Conservation (phyloP, 2,888 invertebrate species). For the Eutolmus rufibarbis region DNA sequence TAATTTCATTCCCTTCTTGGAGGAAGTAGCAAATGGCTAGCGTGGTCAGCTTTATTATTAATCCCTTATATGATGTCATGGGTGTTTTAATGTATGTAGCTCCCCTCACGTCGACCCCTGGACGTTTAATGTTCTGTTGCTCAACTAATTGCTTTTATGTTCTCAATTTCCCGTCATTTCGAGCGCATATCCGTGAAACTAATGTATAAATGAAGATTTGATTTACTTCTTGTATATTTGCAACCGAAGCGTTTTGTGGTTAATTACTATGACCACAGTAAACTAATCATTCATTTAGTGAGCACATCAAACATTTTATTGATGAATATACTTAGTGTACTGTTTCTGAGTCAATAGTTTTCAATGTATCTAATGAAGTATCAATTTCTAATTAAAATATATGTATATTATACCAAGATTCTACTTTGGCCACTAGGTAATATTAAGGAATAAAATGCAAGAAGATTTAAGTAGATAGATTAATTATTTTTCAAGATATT, state of each 20-base stretch:
- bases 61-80: slow-evolving; percentile 19
- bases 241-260: slow-evolving; percentile 1
- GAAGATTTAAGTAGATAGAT: too few relatives aligned
- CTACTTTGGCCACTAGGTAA: too few relatives aligned
- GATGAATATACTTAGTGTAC: neutral
- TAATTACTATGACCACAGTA: neutral
- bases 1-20: slow-evolving; percentile 26
- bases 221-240: slow-evolving; percentile 41
- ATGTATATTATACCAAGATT: too few relatives aligned
- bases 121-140: neutral
- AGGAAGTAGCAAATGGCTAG: slow-evolving; percentile 25
- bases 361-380: too few relatives aligned
- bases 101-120: neutral
- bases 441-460: too few relatives aligned
- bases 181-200: slow-evolving; percentile 28
- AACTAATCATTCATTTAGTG: neutral
- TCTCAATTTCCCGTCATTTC: slow-evolving; percentile 45
- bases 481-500: too few relatives aligned
- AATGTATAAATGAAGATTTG: slow-evolving; percentile 45
- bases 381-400: too few relatives aligned
- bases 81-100: neutral
- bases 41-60: slow-evolving; percentile 44
- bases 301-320: neutral
- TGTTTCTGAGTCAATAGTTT: neutral
- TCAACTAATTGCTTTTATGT: slow-evolving; percentile 46